These are phyloP conservation scores for Dilophus febrilis DNA, from an alignment of 2,888 invertebrate species.

Conservation along the genomic window DNA sequence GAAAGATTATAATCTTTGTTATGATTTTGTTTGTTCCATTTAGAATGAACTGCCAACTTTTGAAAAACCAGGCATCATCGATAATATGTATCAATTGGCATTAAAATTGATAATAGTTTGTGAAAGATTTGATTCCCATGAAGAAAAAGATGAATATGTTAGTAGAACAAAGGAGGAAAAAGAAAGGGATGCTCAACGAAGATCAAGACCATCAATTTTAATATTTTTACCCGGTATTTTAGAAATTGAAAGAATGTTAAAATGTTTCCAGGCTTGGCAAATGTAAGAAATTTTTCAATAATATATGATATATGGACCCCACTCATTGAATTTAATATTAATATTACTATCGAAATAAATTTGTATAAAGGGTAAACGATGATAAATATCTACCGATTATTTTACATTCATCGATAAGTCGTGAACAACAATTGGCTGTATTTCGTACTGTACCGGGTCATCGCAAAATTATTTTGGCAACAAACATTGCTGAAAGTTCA, in stretches of 20 bases:
- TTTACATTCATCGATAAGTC: slow-evolving; percentile 53
- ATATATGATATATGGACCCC: not conserved
- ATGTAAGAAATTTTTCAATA: not conserved
- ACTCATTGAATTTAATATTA: slow-evolving; percentile 5
- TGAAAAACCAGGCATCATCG: slow-evolving; percentile 37
- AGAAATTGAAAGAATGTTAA: slow-evolving; percentile 62
- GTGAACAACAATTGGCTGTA: slow-evolving; percentile 46
- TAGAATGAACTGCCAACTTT: no score
- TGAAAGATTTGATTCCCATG: slow-evolving; percentile 29
- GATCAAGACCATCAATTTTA: slow-evolving; percentile 47
- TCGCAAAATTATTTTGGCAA: slow-evolving; percentile 74
- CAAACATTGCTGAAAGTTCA: slow-evolving; percentile 86
- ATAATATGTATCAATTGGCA: slow-evolving; percentile 42
- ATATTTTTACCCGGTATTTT: slow-evolving; percentile 78
- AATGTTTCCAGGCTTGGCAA: slow-evolving; percentile 17
- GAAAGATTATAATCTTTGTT: no score
- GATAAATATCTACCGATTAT: slow-evolving; percentile 24
- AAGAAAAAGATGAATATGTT: not conserved
- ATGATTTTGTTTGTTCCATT: no score
- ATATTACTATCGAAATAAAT: no score
- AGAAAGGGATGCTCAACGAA: slow-evolving; percentile 1
- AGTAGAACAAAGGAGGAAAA: not conserved
- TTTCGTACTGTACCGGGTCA: slow-evolving; percentile 32
- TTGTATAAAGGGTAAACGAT: no score
- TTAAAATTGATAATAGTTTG: slow-evolving; percentile 41